Evolutionary conservation across 35 echinoderm and acorn worm species (phyloP), one percentile per base, ranked within the genome.

Genomic region (Patiria miniata): DNA sequence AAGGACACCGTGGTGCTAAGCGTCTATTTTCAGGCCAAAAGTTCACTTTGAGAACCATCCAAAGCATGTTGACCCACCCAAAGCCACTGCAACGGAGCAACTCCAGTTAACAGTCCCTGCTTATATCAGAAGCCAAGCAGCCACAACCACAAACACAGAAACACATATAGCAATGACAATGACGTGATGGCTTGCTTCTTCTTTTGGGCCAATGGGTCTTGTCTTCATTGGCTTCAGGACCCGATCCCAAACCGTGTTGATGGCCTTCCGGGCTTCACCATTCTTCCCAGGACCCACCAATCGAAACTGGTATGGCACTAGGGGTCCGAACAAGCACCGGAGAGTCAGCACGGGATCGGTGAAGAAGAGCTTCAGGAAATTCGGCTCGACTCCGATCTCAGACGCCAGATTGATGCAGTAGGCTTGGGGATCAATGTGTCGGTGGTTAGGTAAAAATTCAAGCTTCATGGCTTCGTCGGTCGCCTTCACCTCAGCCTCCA

Each of bases 381-480:
- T 92, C 23, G 93, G 89, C 50, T 84, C 84, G 17, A 68, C 93
- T 10, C 89, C 89, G 53, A 95, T 88, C 39, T 88, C 81, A n/a
- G 17, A 39, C 5, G 93, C 93, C 39, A 95, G 56, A n/a, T 92
- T 86, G 58, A 92, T 89, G 79, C 91, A 80, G 42, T 95, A 95
- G 8, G 36, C 18, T 65, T 92, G 40, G 36, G 44, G 78, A 37
- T 92, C 85, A 32, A 90, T 65, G 83, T 93, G 94, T 23, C 94
- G 90, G 14, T 88, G 90, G 22, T 86, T 68, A 21, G 68, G 68
- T 15, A 86, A 77, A 51, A 93, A 96, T 42, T 77, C 19, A 51
- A 39, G 80, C 3, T 36, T 82, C 81, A 96, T 87, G 1, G 81
- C 55, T 19, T 89, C 77, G 52, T 86, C 57, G 61, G 79, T 89